phyloP scores from a whole-genome alignment of 1,140 invertebrate species.

The Pantala flavescens region DNA sequence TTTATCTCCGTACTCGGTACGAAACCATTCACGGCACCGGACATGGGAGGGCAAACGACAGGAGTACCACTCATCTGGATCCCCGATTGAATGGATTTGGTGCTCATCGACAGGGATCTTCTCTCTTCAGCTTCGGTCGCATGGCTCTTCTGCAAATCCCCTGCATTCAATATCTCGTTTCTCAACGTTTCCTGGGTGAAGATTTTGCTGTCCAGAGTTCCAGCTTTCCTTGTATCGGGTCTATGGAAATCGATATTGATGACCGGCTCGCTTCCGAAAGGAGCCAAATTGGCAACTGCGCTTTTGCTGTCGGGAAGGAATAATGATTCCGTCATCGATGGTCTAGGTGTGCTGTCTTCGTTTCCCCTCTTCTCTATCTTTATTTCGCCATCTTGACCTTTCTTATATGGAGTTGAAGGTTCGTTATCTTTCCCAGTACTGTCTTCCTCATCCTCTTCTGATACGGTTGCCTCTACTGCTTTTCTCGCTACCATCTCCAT shows the following conservation, averaged over 20 bases:
- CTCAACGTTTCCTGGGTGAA: background rate
- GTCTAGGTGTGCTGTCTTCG: background rate
- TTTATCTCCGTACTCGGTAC: background rate
- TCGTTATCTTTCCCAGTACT: background rate
- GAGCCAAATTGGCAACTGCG: background rate
- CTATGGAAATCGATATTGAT: background rate
- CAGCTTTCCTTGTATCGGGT: background rate
- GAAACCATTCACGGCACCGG: background rate
- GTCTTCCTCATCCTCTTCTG: background rate
- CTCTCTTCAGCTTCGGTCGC: background rate
- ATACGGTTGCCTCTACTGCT: background rate
- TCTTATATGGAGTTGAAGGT: background rate
- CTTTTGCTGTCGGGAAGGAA: background rate
- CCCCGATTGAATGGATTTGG: background rate
- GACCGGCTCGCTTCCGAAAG: background rate
- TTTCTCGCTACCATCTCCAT: too few relatives aligned
- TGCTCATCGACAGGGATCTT: background rate
- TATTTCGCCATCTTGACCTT: background rate
- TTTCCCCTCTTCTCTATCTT: background rate
- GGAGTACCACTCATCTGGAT: background rate
- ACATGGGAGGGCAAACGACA: background rate
- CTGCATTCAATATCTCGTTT: background rate
- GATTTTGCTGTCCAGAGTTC: background rate
- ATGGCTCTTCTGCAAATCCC: background rate
- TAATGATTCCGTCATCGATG: background rate